Base-by-base conservation (phyloP, 1,140 invertebrate species). In the Nephotettix cincticeps region DNA sequence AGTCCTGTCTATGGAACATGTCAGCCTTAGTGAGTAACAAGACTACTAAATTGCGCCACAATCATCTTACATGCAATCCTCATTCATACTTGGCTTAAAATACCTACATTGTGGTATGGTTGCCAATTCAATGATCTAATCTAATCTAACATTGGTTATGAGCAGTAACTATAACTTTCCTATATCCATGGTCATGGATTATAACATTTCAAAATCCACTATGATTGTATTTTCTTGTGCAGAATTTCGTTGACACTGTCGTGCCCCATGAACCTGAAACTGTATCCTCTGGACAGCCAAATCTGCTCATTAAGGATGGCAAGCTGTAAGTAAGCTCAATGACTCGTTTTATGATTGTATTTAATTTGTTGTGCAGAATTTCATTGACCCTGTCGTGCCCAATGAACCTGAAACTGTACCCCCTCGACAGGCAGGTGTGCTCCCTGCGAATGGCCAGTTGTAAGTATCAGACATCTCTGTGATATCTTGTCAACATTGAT, bases 391-490 rank as follows among this genome's bases (percentile, higher is more conserved):
- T 98, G 72, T 94, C 95, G 9, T 98, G 95, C 78, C 95, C 95
- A 45, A 98, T 98, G 96, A 95, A 97, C 84, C 84, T 98, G 74
- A 96, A 97, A 85, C 85, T 97, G 47, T 98, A 97, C 84, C 96
- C 96, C 43, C 81, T 98, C 78, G 96, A 97, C 84, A 89, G 93
- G 78, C 96, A 98, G 85, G 89, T 91, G 54, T 98, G 96, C 81
- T 94, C 93, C 56, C 85, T 98, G 64, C 86, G 92, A 77, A 96
- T 98, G 93, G 94, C 94, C 73, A 97, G 94, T 79, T 98, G 95
- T 97, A 82, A 95, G 94, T 95, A 83, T 36, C 32, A 6, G 4
- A 4, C 4, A 36, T 14, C 32, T 36, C 32, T 36, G 32, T 36
- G 14, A 36, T 36, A 36, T 36, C 32, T 36, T 36, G 32, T 36